Conservation (phyloP, 2,797 vertebrate species). For the Microcaecilia unicolor region DNA sequence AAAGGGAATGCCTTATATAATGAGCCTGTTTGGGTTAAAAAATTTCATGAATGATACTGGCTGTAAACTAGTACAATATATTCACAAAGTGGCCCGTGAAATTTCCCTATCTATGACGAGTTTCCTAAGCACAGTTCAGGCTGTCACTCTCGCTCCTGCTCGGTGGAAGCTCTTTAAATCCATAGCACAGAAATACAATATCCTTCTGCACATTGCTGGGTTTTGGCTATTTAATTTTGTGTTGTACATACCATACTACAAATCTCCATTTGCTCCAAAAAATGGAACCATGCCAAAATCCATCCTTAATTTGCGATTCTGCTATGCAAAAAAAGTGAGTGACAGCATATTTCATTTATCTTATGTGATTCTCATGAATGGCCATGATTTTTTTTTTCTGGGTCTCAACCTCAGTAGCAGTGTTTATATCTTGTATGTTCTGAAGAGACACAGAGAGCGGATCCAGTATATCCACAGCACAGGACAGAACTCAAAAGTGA, state of each 20-base stretch:
- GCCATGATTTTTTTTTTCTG: not conserved
- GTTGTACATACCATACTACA: too few relatives aligned
- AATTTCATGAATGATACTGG: slow-evolving; percentile 49
- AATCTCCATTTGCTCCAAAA: too few relatives aligned
- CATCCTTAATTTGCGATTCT: too few relatives aligned
- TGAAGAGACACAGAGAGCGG: not conserved
- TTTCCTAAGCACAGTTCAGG: slow-evolving; percentile 67
- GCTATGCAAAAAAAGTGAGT: too few relatives aligned
- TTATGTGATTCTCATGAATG: not conserved
- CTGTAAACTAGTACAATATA: slow-evolving; percentile 62
- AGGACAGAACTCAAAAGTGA: not conserved
- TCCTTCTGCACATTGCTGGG: too few relatives aligned
- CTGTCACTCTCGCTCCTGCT: slow-evolving; percentile 46
- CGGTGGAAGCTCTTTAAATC: not conserved
- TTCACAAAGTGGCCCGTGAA: slow-evolving; percentile 55
- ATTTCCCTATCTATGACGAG: slow-evolving; percentile 64
- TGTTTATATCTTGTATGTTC: not conserved
- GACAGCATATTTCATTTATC: too few relatives aligned
- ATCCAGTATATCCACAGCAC: not conserved
- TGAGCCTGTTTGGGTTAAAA: slow-evolving; percentile 54
- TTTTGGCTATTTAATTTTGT: too few relatives aligned
- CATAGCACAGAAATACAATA: too few relatives aligned
- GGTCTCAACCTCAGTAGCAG: not conserved
- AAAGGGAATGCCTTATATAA: slow-evolving; percentile 57
- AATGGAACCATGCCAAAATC: too few relatives aligned